A percentile compares a stretch with the other conserved stretches of the same genome.
phyloP scores from a whole-genome alignment of 2,113 vertebrate species.

The Prunella fulvescens region DNA sequence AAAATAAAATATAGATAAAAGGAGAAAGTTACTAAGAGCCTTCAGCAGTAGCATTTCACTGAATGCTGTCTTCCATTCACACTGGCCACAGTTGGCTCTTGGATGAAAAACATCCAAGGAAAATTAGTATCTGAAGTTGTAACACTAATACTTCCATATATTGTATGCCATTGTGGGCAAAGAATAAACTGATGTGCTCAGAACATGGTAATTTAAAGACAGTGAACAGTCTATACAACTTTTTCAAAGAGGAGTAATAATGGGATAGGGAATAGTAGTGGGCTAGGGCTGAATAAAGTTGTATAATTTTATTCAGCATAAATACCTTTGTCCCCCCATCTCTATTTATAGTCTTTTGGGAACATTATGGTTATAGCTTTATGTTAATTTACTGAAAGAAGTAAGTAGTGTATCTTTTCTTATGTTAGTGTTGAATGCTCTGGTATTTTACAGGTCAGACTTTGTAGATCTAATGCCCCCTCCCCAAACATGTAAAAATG shows the following conservation, averaged over 20 bases:
- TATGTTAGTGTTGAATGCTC: neutral
- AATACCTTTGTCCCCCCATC: neutral
- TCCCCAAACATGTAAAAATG: neutral
- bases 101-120: neutral
- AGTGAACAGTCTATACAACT: neutral
- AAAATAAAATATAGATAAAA: conserved; percentile 6
- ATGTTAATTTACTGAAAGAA: neutral
- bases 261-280: neutral
- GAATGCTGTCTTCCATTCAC: neutral
- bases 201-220: neutral
- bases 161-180: neutral
- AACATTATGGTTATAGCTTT: neutral
- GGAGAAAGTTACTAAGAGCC: neutral
- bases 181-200: neutral
- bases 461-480: neutral
- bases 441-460: neutral
- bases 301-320: neutral
- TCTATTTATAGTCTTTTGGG: neutral
- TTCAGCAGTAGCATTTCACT: neutral
- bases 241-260: neutral
- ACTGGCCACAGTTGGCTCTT: neutral
- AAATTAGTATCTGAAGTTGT: neutral
- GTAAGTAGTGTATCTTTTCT: neutral
- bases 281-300: neutral
- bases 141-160: neutral